Conservation (phyloP, 2,113 vertebrate species). For the Capra hircus region DNA sequence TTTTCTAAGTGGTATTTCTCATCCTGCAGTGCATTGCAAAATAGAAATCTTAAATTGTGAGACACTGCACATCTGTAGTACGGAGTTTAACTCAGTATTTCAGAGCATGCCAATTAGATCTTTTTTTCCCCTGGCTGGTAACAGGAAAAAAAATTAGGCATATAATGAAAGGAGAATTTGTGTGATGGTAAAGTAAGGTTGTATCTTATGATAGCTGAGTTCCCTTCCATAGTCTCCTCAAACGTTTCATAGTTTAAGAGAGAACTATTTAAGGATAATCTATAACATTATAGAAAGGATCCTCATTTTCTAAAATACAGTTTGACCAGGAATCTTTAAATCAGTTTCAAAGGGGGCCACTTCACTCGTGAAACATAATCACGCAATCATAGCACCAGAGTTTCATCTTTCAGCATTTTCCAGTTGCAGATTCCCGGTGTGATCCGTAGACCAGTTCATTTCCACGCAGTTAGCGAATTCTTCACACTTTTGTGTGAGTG, state of each 20-base stretch:
- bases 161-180: not conserved
- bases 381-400: not conserved
- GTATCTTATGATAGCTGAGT: not conserved
- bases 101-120: not conserved
- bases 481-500: not conserved
- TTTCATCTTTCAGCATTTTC: not conserved
- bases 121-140: not conserved
- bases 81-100: not conserved
- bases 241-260: not conserved
- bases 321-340: constrained; percentile 22
- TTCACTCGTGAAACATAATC: not conserved
- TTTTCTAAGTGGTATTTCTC: not conserved
- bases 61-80: not conserved
- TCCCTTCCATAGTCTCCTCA: not conserved
- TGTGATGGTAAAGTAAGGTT: not conserved
- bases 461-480: not conserved
- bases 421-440: not conserved
- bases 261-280: not conserved
- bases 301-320: not conserved
- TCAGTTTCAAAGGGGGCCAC: not conserved
- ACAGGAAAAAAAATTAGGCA: not conserved
- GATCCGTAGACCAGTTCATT: not conserved
- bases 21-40: not conserved
- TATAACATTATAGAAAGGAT: not conserved
- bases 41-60: not conserved